Base-by-base conservation (phyloP, 2,797 vertebrate genomes). In the Chlorospingus semifuscus region DNA sequence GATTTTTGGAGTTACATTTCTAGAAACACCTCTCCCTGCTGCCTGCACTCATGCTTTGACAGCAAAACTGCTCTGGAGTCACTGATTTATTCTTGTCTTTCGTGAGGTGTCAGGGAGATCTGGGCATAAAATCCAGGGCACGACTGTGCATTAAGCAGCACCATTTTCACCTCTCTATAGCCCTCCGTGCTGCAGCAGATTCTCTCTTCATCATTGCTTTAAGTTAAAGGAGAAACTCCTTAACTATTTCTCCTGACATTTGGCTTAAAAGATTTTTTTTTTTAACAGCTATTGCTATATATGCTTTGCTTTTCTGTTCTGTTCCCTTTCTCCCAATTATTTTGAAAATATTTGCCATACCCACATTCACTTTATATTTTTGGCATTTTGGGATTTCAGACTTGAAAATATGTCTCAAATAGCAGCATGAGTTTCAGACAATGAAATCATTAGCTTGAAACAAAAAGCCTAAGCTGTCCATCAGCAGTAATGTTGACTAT, bases 391-490 rank as follows among this genome's bases (percentile, higher is more conserved):
- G 61, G 77, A 93, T 91, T 85, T 65, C 83, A 87, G n/a, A 57
- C 49, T 74, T 74, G 39, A 92, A 91, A 89, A 92, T 74, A 5
- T 15, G 37, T 63, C 82, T 95, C 50, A 82, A 56, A 88, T 66
- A 86, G 12, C 83, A 93, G 82, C 89, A 47, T 59, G 76, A 93
- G 68, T 53, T 92, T 88, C 87, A 92, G 80, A 95, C 56, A 95
- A 86, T 52, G 63, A 91, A 89, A 91, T 88, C 34, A 36, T 85
- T 76, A 77, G 79, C 22, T 78, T 83, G 72, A 91, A 81, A 88
- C 79, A 79, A 74, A 44, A 42, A 88, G 27, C 32, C 70, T 59
- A 83, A 92, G 76, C 50, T 91, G 78, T 74, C 89, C 57, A 59
- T 90, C 91, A 94, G 50, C 37, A 52, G 41, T 34, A 50, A 49